Conservation (phyloP, 2,797 vertebrate species). For the Spinibarbus caldwelli region DNA sequence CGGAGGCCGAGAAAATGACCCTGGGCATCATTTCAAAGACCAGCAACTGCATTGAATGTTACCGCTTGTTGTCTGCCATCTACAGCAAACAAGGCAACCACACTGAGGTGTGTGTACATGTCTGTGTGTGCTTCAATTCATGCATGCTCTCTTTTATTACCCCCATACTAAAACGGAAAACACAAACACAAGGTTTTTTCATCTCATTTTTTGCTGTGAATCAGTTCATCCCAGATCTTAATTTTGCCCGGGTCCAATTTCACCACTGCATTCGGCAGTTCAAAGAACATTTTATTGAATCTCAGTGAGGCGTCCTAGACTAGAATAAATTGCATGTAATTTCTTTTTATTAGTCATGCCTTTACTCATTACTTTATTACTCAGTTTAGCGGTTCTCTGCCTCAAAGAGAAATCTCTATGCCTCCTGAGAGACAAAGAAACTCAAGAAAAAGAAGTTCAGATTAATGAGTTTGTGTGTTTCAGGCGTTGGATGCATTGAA, state of each 20-base stretch:
- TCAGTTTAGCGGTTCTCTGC: not conserved
- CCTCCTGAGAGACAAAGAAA: not conserved
- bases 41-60: constrained; percentile 88
- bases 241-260: not conserved
- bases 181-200: not conserved
- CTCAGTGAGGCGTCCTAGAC: not conserved
- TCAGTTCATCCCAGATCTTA: not conserved
- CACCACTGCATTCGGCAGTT: not conserved
- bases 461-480: constrained; percentile 18
- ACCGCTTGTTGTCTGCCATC: constrained; percentile 93
- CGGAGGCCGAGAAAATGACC: constrained; percentile 88
- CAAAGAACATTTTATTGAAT: not conserved
- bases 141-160: not conserved
- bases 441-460: not conserved
- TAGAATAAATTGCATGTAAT: constrained; percentile 7
- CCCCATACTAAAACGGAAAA: not conserved
- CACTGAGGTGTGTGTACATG: constrained; percentile 77
- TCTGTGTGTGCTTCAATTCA: not conserved
- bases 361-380: constrained; percentile 1
- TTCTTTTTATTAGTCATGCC: constrained; percentile 14
- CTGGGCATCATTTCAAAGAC: constrained; percentile 82
- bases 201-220: not conserved
- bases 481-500: constrained; percentile 90
- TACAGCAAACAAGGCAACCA: constrained; percentile 90
- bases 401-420: constrained; percentile 17